phyloP scores from a whole-genome alignment of 1,140 invertebrate species.

The Agraylea sexmaculata region DNA sequence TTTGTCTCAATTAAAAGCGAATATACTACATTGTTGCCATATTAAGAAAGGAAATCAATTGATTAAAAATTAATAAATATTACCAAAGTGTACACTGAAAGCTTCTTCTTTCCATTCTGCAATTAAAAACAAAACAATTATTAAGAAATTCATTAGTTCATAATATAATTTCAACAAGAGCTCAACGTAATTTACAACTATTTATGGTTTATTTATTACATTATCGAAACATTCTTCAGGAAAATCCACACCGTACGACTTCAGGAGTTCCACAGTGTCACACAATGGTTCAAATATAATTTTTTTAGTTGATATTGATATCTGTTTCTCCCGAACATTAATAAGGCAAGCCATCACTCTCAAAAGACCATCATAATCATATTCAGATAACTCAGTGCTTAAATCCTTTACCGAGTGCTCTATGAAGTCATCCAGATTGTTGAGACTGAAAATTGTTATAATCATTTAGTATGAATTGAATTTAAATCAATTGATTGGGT shows the following conservation, averaged over 20 bases:
- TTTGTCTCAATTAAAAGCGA: no score
- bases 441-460: constrained; percentile 25
- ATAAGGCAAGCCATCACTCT: constrained; percentile 48
- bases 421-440: constrained; percentile 49
- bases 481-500: constrained; percentile 14
- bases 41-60: no score
- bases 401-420: constrained; percentile 43
- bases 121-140: constrained; percentile 5
- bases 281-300: constrained; percentile 79
- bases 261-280: constrained; percentile 62
- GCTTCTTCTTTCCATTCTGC: constrained; percentile 24
- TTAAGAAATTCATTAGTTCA: constrained; percentile 5
- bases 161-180: neutral
- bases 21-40: no score
- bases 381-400: constrained; percentile 45
- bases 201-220: constrained; percentile 22
- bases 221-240: constrained; percentile 48
- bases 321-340: constrained; percentile 46
- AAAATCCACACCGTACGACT: constrained; percentile 62
- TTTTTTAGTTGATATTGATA: constrained; percentile 43
- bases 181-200: neutral
- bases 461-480: constrained; percentile 8
- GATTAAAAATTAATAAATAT: constrained; percentile 18
- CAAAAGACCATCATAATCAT: constrained; percentile 52
- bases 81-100: constrained; percentile 36